Base-by-base conservation (phyloP, 2,113 vertebrate species). In the Columba janthina region DNA sequence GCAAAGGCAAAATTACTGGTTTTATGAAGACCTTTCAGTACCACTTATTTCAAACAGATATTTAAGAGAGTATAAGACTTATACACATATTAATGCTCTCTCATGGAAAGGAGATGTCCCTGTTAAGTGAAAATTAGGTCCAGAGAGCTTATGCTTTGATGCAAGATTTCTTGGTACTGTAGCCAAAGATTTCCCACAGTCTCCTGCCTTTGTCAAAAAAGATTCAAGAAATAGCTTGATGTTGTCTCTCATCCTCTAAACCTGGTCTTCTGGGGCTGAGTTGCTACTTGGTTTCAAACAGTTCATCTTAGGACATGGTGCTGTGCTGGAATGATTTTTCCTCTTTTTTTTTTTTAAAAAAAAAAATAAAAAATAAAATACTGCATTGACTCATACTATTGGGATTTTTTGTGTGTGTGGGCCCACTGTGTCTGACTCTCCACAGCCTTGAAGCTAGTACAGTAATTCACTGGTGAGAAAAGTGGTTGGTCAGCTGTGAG, bases 201-300 rank as follows among this genome's bases (percentile, higher is more conserved):
- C 24, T 89, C 57, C 75, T 72, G n/a, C n/a, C 70, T 85, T 79
- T 83, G 58, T 73, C 72, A 66, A 58, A 73, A 92, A 92, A 72
- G 2, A 11, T 61, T 90, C 14, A 65, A 91, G 48, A 70, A 72
- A 87, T 31, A 53, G 6, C 26, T 89, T 3, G 0, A 12, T 42
- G 11, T 25, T 73, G 21, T 57, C 18, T 81, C 26, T 77, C 9
- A 61, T 90, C 67, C 64, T 86, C 42, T 20, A 50, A 7, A 50
- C 26, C n/a, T 66, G 8, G 12, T 88, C 9, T 58, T 91, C 24
- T 0, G 0, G n/a, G 46, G 3, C 58, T 65, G 32, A 42, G 25
- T 10, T 80, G 31, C 31, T 56, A 38, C 50, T 65, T 72, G 32
- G 14, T 48, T 85, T 94, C 80, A 44, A 66, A 76, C 3, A 29